Conservation (phyloP, 2,797 vertebrate species). For the Macroramphosus scolopax region DNA sequence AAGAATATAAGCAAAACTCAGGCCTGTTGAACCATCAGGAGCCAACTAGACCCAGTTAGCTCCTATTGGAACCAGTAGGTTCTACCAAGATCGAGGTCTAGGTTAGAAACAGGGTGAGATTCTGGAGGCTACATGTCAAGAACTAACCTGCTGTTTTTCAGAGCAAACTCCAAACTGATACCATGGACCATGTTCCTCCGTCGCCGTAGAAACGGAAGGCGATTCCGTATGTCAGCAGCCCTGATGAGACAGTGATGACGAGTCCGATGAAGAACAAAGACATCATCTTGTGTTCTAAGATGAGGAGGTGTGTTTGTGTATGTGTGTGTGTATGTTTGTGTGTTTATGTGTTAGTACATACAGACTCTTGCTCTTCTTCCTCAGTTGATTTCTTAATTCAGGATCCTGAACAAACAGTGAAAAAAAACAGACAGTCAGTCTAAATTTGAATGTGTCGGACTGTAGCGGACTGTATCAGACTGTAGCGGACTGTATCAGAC, state of each 20-base stretch:
- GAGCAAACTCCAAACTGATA: conserved; percentile 85
- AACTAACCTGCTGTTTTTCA: conserved; percentile 83
- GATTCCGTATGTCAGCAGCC: conserved; percentile 86
- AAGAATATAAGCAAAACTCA: too few species aligned
- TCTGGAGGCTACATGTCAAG: too few species aligned
- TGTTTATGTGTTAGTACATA: conserved; percentile 42
- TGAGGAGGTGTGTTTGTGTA: background rate
- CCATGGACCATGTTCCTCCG: conserved; percentile 73
- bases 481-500: too few species aligned
- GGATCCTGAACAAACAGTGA: conserved; percentile 45
- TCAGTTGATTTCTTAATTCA: conserved; percentile 49
- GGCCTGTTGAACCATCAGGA: too few species aligned
- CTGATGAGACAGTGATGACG: conserved; percentile 58
- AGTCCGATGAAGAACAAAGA: too few species aligned
- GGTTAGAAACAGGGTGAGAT: too few species aligned
- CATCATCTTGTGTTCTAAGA: too few species aligned
- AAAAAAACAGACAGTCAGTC: background rate
- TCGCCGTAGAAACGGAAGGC: conserved; percentile 82
- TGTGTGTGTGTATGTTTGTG: background rate
- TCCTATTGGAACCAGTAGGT: too few species aligned
- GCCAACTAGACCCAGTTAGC: background rate
- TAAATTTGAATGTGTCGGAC: too few species aligned
- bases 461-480: too few species aligned
- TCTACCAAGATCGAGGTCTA: too few species aligned
- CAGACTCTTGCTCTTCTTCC: conserved; percentile 67